Percentiles rank a stretch among this genome's conserved stretches.
Conservation (phyloP, 2,113 vertebrate genomes). For the Aplodontia rufa region DNA sequence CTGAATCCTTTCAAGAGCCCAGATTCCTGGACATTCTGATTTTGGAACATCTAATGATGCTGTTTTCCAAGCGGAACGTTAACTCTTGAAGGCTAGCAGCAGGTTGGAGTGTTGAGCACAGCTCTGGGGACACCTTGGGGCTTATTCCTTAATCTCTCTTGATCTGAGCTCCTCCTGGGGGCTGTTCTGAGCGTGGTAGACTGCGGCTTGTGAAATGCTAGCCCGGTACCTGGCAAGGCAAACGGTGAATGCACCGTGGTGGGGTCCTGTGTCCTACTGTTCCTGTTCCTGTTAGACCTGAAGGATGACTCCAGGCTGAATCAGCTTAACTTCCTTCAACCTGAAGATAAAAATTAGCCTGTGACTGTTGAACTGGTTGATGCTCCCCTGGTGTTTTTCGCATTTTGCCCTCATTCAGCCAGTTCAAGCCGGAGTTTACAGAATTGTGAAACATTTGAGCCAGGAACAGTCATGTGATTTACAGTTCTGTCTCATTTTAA, state of each 20-base stretch:
- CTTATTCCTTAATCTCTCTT: not conserved
- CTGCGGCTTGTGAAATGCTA: not conserved
- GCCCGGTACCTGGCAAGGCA: not conserved
- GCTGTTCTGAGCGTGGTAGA: not conserved
- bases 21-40: constrained; percentile 63
- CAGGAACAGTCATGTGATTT: not conserved
- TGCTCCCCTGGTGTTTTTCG: not conserved
- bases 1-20: constrained; percentile 48
- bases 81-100: not conserved
- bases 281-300: not conserved
- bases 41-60: constrained; percentile 27
- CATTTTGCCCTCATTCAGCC: not conserved
- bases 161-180: not conserved
- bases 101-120: not conserved
- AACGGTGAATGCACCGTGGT: not conserved
- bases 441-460: not conserved
- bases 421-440: constrained; percentile 29
- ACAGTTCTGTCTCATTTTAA: constrained; percentile 7
- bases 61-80: not conserved
- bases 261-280: not conserved
- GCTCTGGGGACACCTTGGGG: not conserved
- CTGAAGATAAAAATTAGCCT: not conserved
- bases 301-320: not conserved
- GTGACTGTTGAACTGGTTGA: not conserved
- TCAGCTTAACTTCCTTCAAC: not conserved